These are phyloP conservation scores for Tokudaia tokunoshimensis DNA, from an alignment of 2,797 vertebrate genomes.

Conservation along the genomic window DNA sequence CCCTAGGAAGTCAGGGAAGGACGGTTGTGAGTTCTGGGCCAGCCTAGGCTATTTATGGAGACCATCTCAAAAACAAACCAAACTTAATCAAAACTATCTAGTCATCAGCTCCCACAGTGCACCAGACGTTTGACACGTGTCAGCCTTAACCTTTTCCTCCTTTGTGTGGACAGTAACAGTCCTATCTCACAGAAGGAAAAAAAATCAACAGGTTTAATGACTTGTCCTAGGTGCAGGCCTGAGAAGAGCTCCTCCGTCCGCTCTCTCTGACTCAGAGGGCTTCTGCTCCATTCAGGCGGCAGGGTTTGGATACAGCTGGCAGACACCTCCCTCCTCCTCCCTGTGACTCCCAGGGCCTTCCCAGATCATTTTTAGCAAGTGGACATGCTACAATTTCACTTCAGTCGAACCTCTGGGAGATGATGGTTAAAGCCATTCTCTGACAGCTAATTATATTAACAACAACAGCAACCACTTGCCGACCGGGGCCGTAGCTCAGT, in stretches of 20 bases:
- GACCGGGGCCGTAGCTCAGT: not conserved
- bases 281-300: accelerated
- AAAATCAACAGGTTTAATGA: not conserved
- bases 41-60: not conserved
- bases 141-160: not conserved
- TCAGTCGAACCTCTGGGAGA: not conserved
- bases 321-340: no score
- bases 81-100: not conserved
- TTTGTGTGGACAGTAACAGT: not conserved
- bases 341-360: not conserved
- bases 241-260: not conserved
- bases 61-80: not conserved
- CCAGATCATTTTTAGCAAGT: not conserved
- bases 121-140: not conserved
- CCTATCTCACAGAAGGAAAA: not conserved
- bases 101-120: no score
- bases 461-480: not conserved
- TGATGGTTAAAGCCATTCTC: not conserved
- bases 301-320: no score
- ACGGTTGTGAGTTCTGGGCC: not conserved
- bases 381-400: not conserved
- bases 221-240: not conserved
- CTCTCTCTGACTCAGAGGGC: accelerated
- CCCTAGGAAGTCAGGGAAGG: not conserved
- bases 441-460: not conserved